Base-by-base conservation (phyloP, 1,140 invertebrate genomes). In the Sitobion miscanthi region DNA sequence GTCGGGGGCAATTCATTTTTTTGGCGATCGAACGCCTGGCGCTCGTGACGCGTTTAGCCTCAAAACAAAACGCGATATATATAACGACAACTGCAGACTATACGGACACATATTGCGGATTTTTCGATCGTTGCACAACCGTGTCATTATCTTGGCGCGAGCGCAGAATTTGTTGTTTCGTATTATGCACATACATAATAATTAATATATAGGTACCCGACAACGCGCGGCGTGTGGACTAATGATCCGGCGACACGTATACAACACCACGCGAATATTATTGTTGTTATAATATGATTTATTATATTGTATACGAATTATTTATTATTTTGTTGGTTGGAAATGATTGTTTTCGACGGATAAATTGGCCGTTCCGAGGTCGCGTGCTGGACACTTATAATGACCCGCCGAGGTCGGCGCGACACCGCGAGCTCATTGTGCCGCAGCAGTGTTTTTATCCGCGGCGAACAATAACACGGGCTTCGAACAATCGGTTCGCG, bases 21-120 rank as follows among this genome's bases (percentile, higher is more conserved):
- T 77, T 47, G 45, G 38, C 54, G 20, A 83, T 35, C 42, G 90
- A 35, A 38, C 47, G 82, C 91, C 54, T 2, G 35, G 35, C 23
- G 35, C 7, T 93, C 91, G 91, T 93, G 91, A 93, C 91, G 21
- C 35, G 91, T 93, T 93, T 93, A 93, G 42, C 91, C 91, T 93
- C 49, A 93, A 86, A 35, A 92, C 91, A 30, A 57, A 54, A 83
- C 17, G 49, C 21, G 69, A 83, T 47, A 82, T 17, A 69, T 35
- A n/a, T n/a, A n/a, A 77, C 62, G 62, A 69, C 62, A 77, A 35
- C 30, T 54, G 52, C 52, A 23, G 52, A 54, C 52, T n/a, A 49
- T 21, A 77, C 25, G 4, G 89, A 90, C 62, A 42, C 38, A 21
- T 54, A 38, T 93, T 86, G 85, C 38, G 35, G 82, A 86, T 86